These are phyloP conservation scores for Drosophila micromelanica DNA, from an alignment of 1,140 invertebrate genomes.

Conservation along the genomic window DNA sequence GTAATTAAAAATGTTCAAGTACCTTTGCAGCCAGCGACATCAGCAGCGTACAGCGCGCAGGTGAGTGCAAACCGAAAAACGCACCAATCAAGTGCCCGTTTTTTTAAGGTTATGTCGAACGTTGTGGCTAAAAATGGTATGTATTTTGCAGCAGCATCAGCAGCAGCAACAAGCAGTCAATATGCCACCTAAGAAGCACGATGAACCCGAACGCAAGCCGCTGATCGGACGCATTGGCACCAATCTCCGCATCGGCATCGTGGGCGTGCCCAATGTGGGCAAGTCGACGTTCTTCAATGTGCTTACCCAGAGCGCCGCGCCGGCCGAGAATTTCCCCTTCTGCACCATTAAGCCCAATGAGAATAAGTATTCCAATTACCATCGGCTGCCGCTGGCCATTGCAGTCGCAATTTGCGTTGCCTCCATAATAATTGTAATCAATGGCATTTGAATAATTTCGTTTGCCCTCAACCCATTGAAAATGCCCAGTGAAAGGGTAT, in stretches of 20 bases:
- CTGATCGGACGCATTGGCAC: constrained; percentile 99
- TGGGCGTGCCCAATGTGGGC: constrained; percentile 96
- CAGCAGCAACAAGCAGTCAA: constrained; percentile 19
- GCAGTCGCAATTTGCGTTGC: constrained; percentile 15
- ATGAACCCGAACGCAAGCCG: constrained; percentile 93
- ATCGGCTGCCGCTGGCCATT: constrained; percentile 5
- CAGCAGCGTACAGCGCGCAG: not conserved
- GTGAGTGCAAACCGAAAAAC: constrained; percentile 4
- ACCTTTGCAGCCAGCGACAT: not conserved
- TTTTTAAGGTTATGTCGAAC: constrained; percentile 40
- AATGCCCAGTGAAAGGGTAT: no score
- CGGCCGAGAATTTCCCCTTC: constrained; percentile 99
- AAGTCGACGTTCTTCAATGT: constrained; percentile 99
- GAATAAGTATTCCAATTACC: constrained; percentile 94
- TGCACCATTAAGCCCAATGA: constrained; percentile 99
- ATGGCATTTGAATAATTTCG: constrained; percentile 23
- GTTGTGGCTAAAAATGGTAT: constrained; percentile 36
- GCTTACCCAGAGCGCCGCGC: constrained; percentile 96
- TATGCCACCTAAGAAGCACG: constrained; percentile 98
- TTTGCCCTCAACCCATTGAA: no score
- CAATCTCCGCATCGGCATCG: constrained; percentile 98
- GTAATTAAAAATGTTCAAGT: not conserved
- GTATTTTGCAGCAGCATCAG: constrained; percentile 10
- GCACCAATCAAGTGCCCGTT: not conserved
- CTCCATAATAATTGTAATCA: constrained; percentile 41